phyloP scores from a whole-genome alignment of 1,140 invertebrate species.

The Orussus abietinus region DNA sequence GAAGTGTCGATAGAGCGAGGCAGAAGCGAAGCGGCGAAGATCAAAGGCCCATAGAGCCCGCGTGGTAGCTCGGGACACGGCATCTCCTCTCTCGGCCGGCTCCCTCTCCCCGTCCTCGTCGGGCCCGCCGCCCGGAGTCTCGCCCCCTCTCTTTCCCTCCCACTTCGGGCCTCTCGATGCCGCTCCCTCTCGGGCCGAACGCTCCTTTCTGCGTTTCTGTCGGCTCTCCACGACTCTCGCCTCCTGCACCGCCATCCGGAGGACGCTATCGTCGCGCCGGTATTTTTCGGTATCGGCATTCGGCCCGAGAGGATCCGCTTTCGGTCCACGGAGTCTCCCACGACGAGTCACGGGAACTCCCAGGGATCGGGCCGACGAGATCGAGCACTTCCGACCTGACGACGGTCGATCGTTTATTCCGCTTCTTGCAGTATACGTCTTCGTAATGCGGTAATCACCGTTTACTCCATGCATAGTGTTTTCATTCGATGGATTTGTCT shows the following conservation, averaged over 20 bases:
- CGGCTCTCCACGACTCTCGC: neutral
- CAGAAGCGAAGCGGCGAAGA: slow-evolving; percentile 53
- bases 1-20: slow-evolving; percentile 55
- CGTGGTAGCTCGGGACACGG: slow-evolving; percentile 41
- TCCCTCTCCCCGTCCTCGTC: slow-evolving; percentile 1
- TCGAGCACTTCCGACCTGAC: no score
- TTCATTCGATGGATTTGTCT: no score
- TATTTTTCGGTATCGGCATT: neutral
- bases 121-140: neutral
- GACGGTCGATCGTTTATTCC: no score
- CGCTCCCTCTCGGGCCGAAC: neutral
- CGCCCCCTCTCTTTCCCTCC: neutral
- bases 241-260: neutral
- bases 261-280: no score
- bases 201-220: neutral
- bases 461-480: no score
- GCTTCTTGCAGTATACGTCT: no score
- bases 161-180: neutral
- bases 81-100: slow-evolving; percentile 19
- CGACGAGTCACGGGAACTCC: no score
- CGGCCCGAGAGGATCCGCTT: neutral
- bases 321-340: neutral
- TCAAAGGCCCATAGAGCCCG: slow-evolving; percentile 46
- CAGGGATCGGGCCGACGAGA: no score
- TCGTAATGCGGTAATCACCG: no score